These are phyloP conservation scores for Gastracanthus pulcherrimus DNA, from an alignment of 2,888 invertebrate genomes.

Conservation along the genomic window DNA sequence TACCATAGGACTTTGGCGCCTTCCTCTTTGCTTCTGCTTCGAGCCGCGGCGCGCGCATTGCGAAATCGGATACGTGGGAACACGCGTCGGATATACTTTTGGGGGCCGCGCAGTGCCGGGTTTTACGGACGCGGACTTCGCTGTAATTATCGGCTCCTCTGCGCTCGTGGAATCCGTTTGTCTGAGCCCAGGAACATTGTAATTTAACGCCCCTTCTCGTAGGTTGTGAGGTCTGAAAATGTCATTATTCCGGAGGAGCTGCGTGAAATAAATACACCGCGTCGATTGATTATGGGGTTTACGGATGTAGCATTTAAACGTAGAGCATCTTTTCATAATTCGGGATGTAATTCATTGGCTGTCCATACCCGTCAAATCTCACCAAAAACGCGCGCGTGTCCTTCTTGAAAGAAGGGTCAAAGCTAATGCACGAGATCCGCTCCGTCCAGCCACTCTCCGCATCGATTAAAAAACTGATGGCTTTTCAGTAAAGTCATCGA, in stretches of 20 bases:
- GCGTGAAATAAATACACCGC: constrained; percentile 19
- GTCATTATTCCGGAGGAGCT: constrained; percentile 16
- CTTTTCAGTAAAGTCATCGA: constrained; percentile 46
- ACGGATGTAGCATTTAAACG: too few relatives aligned
- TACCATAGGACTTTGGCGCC: constrained; percentile 34
- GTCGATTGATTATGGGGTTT: constrained; percentile 10
- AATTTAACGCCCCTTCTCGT: constrained; percentile 27
- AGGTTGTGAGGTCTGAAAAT: too few relatives aligned
- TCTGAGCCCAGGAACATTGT: neutral
- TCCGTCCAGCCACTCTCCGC: too few relatives aligned
- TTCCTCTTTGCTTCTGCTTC: too few relatives aligned
- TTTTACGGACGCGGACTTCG: neutral
- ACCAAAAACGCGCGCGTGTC: neutral
- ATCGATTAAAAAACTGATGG: too few relatives aligned
- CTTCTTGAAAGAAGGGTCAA: neutral
- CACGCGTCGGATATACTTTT: too few relatives aligned
- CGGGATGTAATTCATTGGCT: neutral
- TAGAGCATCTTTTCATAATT: too few relatives aligned
- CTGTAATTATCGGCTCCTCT: constrained; percentile 38
- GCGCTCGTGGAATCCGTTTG: neutral
- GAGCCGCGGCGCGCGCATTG: too few relatives aligned
- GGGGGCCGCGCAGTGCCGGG: too few relatives aligned
- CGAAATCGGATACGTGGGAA: constrained; percentile 55
- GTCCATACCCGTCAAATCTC: neutral
- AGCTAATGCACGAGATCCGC: too few relatives aligned